Base-by-base conservation (phyloP, 2,888 invertebrate species). In the Amaurobius ferox region DNA sequence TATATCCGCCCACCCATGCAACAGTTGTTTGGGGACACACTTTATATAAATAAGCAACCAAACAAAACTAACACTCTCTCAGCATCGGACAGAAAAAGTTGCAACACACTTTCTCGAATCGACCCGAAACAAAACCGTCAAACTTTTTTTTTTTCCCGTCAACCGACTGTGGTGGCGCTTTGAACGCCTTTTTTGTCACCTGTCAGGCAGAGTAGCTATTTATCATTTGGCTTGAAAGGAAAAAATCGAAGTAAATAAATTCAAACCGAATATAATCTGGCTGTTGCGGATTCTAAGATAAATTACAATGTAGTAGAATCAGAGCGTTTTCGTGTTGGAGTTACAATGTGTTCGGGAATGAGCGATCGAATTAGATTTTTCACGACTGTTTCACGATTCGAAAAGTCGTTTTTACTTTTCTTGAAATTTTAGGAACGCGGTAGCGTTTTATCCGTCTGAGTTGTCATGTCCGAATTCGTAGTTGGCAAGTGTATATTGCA, bases 121-220 rank as follows among this genome's bases (percentile, higher is more conserved):
- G 55, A 55, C 55, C 55, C 55, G 55, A 23, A 55, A 55, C 19
- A 55, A 55, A 55, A 55, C n/a, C 44, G 44, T 44, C 44, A 30
- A 19, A 66, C n/a, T 26, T 39, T 26, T 48, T 40, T 76, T 48
- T 67, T 39, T 40, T 23, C 66, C 28, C 19, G 23, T 7, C 26
- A 29, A 62, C 62, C 55, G 61, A 55, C 66, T 77, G 66, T 26
- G 66, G 83, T 85, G 83, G 77, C 71, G 77, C 70, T 26, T 32
- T 55, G 66, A 85, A 85, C 77, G 77, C 83, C 77, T 77, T 77
- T 77, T 77, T 77, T 85, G 83, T 85, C 83, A 77, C 77, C 66
- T 85, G 83, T 85, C 77, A 85, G 67, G 39, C 32, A 23, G 77
- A 72, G 77, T 62, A 55, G 76, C 71, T 48, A 85, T 85, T 85